Base-by-base conservation (phyloP, 2,797 vertebrate genomes). In the Euthynnus affinis region DNA sequence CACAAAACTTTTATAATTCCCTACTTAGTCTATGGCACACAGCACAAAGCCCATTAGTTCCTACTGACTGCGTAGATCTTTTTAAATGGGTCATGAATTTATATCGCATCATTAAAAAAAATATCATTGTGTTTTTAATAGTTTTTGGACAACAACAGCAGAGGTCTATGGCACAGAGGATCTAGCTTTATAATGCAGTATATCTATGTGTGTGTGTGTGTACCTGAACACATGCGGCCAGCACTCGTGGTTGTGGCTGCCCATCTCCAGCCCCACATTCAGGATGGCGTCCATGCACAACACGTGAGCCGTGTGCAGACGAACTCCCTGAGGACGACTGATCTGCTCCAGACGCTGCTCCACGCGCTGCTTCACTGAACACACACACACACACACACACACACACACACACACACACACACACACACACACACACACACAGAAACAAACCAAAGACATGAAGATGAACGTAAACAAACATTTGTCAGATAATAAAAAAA, bases 221-320 rank as follows among this genome's bases (percentile, higher is more conserved):
- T 91, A 99, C 98, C 98, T 98, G 95, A 99, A 98, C 60, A 99
- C 96, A 0, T 99, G 98, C 0, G 97, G 96, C 98, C 98, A 99
- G 93, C 98, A 99, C 92, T 99, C 97, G 9, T 96, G 96, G 91
- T 99, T 99, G 94, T 99, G 98, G 90, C 98, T 99, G 76, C 97
- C 98, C 98, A 99, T 99, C 93, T 99, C 98, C 91, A 99, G 93
- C 3, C 98, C 98, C 23, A 99, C 98, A 1, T 96, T 97, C 80
- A 99, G 96, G 86, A 99, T 97, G 85, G 98, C 98, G 32, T 99
- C 98, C 98, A 99, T 99, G 85, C 98, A 99, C 86, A 99, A 85
- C 58, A 99, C 96, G 10, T 99, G 98, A 71, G 98, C 98, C 0
- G 97, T 97, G 87, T 99, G 98, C 46, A 99, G 95, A 56, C 96